Evolutionary conservation across 2,113 vertebrate genomes (phyloP).

Genomic region (Ceuthmochares aereus): DNA sequence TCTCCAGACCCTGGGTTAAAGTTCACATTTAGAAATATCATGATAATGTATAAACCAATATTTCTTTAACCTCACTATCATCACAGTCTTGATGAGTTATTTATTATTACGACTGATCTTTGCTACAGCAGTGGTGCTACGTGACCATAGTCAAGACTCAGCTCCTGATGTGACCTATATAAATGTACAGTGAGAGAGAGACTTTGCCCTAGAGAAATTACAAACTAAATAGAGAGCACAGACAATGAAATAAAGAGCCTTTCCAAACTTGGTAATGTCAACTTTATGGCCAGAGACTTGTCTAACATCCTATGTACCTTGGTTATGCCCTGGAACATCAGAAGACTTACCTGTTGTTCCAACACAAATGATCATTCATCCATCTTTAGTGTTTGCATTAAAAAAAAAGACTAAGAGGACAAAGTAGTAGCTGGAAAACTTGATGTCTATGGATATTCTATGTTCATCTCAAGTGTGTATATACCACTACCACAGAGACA

Average conservation of each 20-base stretch:
- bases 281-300: not conserved
- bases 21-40: not conserved
- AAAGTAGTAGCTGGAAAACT: not conserved
- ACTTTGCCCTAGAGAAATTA: slow-evolving; percentile 33
- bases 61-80: not conserved
- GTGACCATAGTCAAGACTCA: slow-evolving; percentile 31
- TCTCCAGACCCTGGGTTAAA: not conserved
- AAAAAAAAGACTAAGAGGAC: not conserved
- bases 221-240: not conserved
- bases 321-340: not conserved
- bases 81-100: not conserved
- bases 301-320: not conserved
- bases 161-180: not conserved
- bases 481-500: fast-evolving
- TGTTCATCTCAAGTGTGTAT: not conserved
- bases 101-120: not conserved
- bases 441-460: not conserved
- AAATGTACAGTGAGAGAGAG: not conserved
- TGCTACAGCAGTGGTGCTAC: not conserved
- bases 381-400: not conserved
- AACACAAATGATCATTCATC: not conserved
- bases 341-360: not conserved
- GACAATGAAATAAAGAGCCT: not conserved
- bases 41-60: not conserved
- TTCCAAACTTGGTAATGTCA: not conserved